Conservation (phyloP, 2,888 invertebrate species). For the Beris morrisii region DNA sequence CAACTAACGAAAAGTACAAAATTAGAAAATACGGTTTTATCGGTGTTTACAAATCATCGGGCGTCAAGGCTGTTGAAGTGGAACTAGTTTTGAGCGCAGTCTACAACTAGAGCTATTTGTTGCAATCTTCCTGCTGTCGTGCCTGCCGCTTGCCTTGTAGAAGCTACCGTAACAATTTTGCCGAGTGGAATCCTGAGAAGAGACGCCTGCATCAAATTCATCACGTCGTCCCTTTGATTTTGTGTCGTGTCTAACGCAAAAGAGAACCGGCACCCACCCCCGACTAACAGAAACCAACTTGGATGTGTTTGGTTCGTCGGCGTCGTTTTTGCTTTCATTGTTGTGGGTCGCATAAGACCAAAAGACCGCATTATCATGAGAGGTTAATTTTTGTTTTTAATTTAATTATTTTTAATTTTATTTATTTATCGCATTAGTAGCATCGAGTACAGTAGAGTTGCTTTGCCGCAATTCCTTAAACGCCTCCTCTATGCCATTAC, state of each 20-base stretch:
- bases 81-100: too few species aligned
- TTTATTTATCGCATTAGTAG: too few species aligned
- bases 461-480: too few species aligned
- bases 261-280: not conserved
- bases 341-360: conserved; percentile 10
- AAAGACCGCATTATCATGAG: conserved; percentile 23
- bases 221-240: not conserved
- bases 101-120: too few species aligned
- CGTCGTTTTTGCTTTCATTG: conserved; percentile 17
- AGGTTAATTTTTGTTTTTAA: conserved; percentile 25
- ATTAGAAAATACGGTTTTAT: too few species aligned
- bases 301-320: conserved; percentile 22
- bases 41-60: too few species aligned
- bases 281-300: conserved; percentile 2
- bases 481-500: too few species aligned
- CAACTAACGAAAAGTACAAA: too few species aligned
- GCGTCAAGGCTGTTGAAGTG: too few species aligned
- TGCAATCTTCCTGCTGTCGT: not conserved
- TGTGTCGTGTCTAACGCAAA: not conserved
- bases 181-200: not conserved
- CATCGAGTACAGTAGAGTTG: too few species aligned
- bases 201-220: not conserved
- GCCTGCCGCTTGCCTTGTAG: not conserved
- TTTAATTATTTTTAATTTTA: not conserved
- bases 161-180: not conserved